Evolutionary conservation across 2,888 invertebrate species (phyloP), one percentile per base, ranked within the genome.

Genomic region (Eumacrocentrus americanus): DNA sequence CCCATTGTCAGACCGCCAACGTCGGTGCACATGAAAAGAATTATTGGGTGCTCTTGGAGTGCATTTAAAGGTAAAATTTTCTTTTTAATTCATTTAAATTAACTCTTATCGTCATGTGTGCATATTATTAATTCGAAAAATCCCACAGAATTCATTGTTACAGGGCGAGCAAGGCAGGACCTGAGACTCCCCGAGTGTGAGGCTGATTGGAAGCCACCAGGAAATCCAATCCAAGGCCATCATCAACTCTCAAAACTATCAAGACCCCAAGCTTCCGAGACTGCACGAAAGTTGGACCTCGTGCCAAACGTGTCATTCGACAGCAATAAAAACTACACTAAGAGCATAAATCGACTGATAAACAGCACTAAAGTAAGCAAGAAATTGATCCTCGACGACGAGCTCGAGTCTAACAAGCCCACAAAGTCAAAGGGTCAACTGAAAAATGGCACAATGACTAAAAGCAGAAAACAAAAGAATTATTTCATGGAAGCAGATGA

Each of bases 41-140:
- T 73, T 44, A 70, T 77, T 54, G 76, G 79, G 2, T 80, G 80
- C 59, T 75, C 79, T 20, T 80, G 79, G 80, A 80, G 80, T 63
- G 80, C 80, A 44, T 80, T 80, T 46, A 75, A 72, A 74, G 76
- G 80, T 80, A 67, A 64, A 29, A 52, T 38, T n/a, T n/a, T n/a
- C n/a, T n/a, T n/a, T n/a, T n/a, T n/a, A n/a, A n/a, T n/a, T n/a
- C n/a, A n/a, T n/a, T n/a, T n/a, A n/a, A n/a, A n/a, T n/a, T n/a
- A n/a, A n/a, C n/a, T n/a, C n/a, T n/a, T n/a, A n/a, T n/a, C n/a
- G n/a, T n/a, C n/a, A n/a, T n/a, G n/a, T n/a, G n/a, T n/a, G n/a
- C 9, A 29, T 29, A 29, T 29, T 29, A 29, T 29, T 29, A 6
- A 29, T 29, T 29, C 9, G 9, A 29, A 29, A 29, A 29, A 18